These are phyloP conservation scores for Porites divaricata DNA, from an alignment of 92 coral and sea anemone genomes.

Conservation along the genomic window DNA sequence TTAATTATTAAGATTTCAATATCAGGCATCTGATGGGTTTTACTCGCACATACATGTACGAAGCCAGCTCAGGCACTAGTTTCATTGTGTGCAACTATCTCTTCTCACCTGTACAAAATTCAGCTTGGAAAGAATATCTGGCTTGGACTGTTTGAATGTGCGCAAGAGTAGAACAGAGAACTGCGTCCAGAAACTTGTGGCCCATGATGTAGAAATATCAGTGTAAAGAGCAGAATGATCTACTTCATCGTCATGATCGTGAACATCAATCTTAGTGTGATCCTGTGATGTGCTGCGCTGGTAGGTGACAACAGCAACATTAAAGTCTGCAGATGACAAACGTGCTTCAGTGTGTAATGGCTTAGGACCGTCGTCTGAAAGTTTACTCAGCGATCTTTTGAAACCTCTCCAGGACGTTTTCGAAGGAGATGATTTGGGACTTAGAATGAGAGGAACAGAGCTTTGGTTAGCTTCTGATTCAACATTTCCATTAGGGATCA, in stretches of 20 bases:
- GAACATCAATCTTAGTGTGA: conserved; percentile 40
- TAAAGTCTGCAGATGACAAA: conserved; percentile 34
- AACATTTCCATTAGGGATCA: not conserved
- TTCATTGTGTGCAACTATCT: not conserved
- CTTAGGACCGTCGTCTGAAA: not conserved
- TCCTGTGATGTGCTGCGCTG: conserved; percentile 38
- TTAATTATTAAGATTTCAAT: too few relatives aligned
- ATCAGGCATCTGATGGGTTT: too few relatives aligned
- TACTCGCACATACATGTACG: too few relatives aligned
- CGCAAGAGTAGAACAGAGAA: conserved; percentile 78
- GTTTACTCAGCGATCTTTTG: conserved; percentile 5
- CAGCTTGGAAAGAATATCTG: conserved; percentile 83
- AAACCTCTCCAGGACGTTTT: conserved; percentile 16
- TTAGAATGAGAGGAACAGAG: conserved; percentile 15
- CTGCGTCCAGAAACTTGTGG: conserved; percentile 95
- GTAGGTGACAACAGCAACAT: conserved; percentile 32
- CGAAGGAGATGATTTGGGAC: not conserved
- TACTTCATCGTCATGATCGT: conserved; percentile 78
- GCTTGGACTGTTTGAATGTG: conserved; percentile 88
- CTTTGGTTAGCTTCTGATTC: not conserved
- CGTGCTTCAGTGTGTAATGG: conserved; percentile 39
- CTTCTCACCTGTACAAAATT: conserved; percentile 76
- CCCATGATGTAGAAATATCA: conserved; percentile 87
- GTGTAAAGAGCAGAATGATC: conserved; percentile 62
- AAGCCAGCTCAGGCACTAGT: too few relatives aligned